Evolutionary conservation across 2,113 vertebrate genomes (phyloP), one percentile per base, ranked within the genome.

Genomic region (Vicugna pacos): DNA sequence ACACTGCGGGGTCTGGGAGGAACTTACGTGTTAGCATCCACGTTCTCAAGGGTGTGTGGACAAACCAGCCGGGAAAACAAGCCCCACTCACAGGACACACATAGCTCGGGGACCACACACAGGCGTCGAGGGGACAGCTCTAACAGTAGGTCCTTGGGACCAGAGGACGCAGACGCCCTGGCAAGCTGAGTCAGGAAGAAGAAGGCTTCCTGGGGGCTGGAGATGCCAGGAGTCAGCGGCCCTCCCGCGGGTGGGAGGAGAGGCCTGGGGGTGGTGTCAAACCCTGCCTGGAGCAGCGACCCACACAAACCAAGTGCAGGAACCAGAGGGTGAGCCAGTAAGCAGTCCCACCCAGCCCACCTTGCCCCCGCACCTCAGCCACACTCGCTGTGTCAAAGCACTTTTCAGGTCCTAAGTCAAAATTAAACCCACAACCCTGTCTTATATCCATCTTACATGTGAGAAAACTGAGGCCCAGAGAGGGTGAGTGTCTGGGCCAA

Each of bases 361-460:
- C 46, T 38, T 26, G 56, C 30, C 15, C 8, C 22, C n/a, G 15
- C 12, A 32, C 8, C 48, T 24, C 19, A 4, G 2, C 19, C 46
- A 15, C 11, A 3, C 20, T 69, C 15, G 10, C 10, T 3, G 5
- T 4, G 38, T 30, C 32, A 84, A 60, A 3, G 13, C 0, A 4
- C 24, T 35, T 52, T 42, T n/a, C 46, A 73, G 62, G 2, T 24
- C 15, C 52, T 50, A 14, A 60, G 56, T 75, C 22, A 28, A 67
- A 28, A 42, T 54, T 58, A 67, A 32, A 35, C 9, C 77, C 84
- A 60, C 2, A 22, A 13, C 3, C 2, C 15, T 30, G 50, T 75
- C 87, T 42, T 46, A 76, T 35, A 89, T 16, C 38, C 22, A 85
- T 60, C 92, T 89, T n/a, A 79, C 28, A 88, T 50, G 60, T 38